Evolutionary conservation across 2,888 invertebrate genomes (phyloP).

Genomic region (Drosophila algonquin): DNA sequence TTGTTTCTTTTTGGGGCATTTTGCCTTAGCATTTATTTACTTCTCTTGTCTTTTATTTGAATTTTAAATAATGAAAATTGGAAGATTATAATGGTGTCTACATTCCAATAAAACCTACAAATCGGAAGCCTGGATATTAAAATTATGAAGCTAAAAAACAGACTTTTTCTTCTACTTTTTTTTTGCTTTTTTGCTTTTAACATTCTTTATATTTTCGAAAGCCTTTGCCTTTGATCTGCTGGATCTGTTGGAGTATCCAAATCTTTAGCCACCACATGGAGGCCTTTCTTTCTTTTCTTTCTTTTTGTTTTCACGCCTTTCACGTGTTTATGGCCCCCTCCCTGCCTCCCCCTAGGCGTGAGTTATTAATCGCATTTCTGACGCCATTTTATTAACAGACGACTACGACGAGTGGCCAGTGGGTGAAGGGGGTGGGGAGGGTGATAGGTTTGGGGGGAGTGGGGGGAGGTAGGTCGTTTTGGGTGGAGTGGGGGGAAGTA

Average conservation of each 20-base stretch:
- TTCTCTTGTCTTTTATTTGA: no score
- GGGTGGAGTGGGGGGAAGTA: not conserved
- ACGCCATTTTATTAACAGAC: conserved; percentile 56
- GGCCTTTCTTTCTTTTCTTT: conserved; percentile 6
- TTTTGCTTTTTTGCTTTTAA: no score
- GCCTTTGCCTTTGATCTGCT: not conserved
- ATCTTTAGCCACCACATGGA: not conserved
- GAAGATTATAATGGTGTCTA: not conserved
- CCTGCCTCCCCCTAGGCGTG: not conserved
- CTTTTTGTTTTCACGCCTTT: conserved; percentile 56
- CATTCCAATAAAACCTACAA: not conserved
- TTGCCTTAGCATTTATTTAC: no score
- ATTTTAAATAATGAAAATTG: not conserved
- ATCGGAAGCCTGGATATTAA: no score
- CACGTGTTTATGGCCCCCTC: conserved; percentile 49
- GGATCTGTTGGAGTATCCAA: not conserved
- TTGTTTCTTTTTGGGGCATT: no score
- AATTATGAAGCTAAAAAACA: no score
- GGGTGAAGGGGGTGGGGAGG: conserved; percentile 4
- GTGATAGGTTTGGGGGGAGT: not conserved
- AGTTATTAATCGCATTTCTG: conserved; percentile 68
- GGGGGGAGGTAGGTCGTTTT: conserved; percentile 22
- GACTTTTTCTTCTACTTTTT: no score
- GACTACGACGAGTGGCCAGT: not conserved
- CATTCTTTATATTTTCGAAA: not conserved